Evolutionary conservation across 2,888 invertebrate genomes (phyloP), one percentile per base, ranked within the genome.

Genomic region (Nomada flava): DNA sequence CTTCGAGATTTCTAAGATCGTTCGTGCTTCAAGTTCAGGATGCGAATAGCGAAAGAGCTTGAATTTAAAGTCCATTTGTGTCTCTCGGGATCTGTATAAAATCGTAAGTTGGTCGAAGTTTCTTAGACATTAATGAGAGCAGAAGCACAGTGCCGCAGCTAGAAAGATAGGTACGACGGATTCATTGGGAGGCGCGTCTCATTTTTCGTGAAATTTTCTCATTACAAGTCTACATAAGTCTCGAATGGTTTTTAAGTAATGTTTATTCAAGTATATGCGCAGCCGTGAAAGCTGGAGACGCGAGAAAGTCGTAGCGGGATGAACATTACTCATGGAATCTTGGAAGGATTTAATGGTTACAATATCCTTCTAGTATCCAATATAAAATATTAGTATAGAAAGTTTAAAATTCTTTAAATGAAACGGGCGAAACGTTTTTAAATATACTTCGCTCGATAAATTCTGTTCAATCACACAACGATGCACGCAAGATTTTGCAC

Each of bases 141-240:
- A 50, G 44, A 70, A 65, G 23, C 23, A 20, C 9, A 65, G 53
- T 20, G 20, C n/a, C 60, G 55, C 9, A 15, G 65, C 13, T 11
- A 11, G 7, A 20, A 11, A 26, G 63, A 53, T 73, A 68, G 73
- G 69, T 81, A 44, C 67, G 63, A 55, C 42, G 47, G 29, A 59
- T 26, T 64, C 47, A 18, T 47, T 53, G 52, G 42, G n/a, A 36
- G 55, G 44, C 57, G n/a, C 50, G 42, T 69, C 68, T 53, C 74
- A 52, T 74, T 81, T 81, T 74, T 81, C 81, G 53, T 36, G 10
- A 52, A 63, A 73, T 63, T 57, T 44, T 57, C 57, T 57, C 80
- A 68, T 81, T 68, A 59, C 55, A 71, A 53, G 60, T 26, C 26
- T 9, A 23, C 79, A 11, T 9, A n/a, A 63, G 53, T 15, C 36